Percentiles rank a stretch among this genome's conserved stretches.
Conservation (phyloP, 2,888 invertebrate genomes). For the Meiosimyza platycephala region DNA sequence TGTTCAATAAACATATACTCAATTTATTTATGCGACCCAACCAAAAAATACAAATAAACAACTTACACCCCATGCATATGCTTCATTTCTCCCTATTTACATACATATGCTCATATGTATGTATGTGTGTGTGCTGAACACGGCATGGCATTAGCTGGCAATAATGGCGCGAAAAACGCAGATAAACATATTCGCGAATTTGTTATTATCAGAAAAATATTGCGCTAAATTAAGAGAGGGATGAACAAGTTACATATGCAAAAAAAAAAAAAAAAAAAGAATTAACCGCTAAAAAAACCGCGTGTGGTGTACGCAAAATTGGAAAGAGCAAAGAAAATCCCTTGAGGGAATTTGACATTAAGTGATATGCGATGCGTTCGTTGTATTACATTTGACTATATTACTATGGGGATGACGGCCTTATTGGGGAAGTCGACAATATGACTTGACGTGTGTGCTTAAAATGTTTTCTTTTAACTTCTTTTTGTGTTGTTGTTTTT, state of each 20-base stretch:
- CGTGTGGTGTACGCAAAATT: constrained; percentile 5
- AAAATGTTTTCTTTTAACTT: neutral
- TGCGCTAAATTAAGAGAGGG: neutral
- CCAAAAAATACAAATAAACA: too few relatives aligned
- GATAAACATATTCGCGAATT: constrained; percentile 63
- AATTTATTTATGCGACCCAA: too few relatives aligned
- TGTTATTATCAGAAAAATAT: constrained; percentile 45
- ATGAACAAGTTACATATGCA: neutral
- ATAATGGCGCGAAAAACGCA: constrained; percentile 40
- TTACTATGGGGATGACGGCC: too few relatives aligned
- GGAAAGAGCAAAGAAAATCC: constrained; percentile 5
- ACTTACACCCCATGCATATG: too few relatives aligned
- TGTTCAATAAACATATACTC: too few relatives aligned
- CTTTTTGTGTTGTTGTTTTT: neutral
- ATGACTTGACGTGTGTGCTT: constrained; percentile 11
- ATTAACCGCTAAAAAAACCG: constrained; percentile 12
- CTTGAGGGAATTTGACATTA: constrained; percentile 20
- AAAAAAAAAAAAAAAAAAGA: too few relatives aligned
- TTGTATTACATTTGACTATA: too few relatives aligned
- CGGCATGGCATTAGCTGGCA: constrained; percentile 19
- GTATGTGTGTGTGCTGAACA: neutral
- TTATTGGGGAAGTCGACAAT: neutral
- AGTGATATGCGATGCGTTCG: neutral
- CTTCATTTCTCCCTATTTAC: too few relatives aligned
- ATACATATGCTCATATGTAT: too few relatives aligned